These are phyloP conservation scores for Lacanobia wlatinum DNA, from an alignment of 2,888 invertebrate species.

Conservation along the genomic window DNA sequence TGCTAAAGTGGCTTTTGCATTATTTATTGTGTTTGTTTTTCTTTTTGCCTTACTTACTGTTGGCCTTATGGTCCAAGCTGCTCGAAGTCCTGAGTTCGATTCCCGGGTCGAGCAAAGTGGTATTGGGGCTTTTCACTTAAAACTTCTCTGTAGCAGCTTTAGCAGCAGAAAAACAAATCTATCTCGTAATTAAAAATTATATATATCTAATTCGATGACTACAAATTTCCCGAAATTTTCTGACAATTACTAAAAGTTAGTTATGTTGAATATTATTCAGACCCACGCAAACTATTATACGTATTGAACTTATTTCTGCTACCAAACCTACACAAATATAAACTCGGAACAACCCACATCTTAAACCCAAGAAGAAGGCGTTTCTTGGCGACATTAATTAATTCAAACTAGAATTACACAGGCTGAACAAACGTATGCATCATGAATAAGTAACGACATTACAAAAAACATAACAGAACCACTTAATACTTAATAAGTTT, in stretches of 20 bases:
- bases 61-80: neutral
- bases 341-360: neutral
- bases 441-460: slow-evolving; percentile 28
- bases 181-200: too few species aligned
- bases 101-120: neutral
- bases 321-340: neutral
- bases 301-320: neutral
- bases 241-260: too few species aligned
- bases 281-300: neutral
- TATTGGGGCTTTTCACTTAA: neutral
- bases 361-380: neutral
- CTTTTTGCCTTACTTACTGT: neutral
- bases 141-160: neutral
- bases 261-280: too few species aligned
- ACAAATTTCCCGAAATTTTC: too few species aligned
- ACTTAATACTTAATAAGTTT: slow-evolving; percentile 32
- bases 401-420: slow-evolving; percentile 8
- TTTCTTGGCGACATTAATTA: slow-evolving; percentile 7
- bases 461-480: slow-evolving; percentile 27
- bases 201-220: too few species aligned
- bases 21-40: neutral
- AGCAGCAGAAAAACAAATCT: too few species aligned
- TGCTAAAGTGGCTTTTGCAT: neutral
- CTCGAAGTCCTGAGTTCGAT: neutral
- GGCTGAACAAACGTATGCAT: slow-evolving; percentile 1